Conservation (phyloP, 2,888 invertebrate species). For the Plebejus anna region DNA sequence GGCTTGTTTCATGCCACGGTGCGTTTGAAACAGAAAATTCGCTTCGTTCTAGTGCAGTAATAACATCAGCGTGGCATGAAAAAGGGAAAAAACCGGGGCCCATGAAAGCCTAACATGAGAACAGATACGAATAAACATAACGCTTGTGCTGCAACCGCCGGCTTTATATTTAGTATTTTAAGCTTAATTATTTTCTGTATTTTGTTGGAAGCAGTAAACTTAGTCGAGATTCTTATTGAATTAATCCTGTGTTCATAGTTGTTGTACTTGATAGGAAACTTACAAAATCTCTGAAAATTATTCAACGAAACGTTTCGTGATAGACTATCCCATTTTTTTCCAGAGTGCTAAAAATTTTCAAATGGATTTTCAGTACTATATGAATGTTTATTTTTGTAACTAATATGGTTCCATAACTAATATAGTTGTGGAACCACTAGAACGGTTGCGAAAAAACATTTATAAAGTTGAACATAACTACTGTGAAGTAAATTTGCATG, state of each 20-base stretch:
- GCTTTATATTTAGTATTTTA: neutral
- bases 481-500: slow-evolving; percentile 49
- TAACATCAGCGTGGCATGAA: slow-evolving; percentile 32
- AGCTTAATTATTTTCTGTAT: neutral
- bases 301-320: neutral
- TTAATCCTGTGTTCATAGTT: neutral
- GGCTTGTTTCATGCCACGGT: slow-evolving; percentile 29
- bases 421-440: neutral
- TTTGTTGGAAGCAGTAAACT: neutral
- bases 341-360: neutral
- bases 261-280: neutral
- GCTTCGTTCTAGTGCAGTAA: slow-evolving; percentile 33
- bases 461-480: slow-evolving; percentile 23
- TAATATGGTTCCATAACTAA: no score
- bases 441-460: neutral
- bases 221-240: neutral
- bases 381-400: neutral
- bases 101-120: slow-evolving; percentile 21
- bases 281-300: neutral
- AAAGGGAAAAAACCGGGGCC: slow-evolving; percentile 18
- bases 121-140: slow-evolving; percentile 25
- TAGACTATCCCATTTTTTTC: neutral
- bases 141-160: slow-evolving; percentile 8
- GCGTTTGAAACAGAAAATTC: slow-evolving; percentile 34
- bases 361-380: neutral